phyloP scores from a whole-genome alignment of 2,797 vertebrate genomes.

The Chloroceryle amazona region DNA sequence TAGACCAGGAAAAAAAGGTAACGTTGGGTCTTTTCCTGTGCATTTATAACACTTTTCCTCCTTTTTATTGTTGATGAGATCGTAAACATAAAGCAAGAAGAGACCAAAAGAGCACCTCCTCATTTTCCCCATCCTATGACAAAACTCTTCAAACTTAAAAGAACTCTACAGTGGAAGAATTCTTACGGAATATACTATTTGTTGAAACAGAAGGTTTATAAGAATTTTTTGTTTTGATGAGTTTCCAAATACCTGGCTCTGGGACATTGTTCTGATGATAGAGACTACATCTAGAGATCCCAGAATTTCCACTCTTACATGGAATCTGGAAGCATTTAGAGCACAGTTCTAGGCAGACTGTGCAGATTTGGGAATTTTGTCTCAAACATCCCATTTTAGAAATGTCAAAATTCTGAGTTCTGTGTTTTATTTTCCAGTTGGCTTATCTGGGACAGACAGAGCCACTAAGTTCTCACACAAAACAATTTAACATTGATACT shows the following conservation, averaged over 20 bases:
- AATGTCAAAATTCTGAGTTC: not conserved
- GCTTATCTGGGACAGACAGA: not conserved
- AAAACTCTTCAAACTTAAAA: not conserved
- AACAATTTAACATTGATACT: not conserved
- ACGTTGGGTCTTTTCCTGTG: not conserved
- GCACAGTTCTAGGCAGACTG: not conserved
- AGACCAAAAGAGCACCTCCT: not conserved
- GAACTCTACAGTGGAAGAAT: not conserved
- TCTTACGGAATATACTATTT: not conserved
- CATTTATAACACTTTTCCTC: not conserved
- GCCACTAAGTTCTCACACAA: not conserved
- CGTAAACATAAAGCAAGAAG: not conserved
- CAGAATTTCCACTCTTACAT: not conserved
- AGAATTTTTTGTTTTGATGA: not conserved
- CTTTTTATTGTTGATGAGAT: not conserved
- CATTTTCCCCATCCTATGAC: not conserved
- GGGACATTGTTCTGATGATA: not conserved
- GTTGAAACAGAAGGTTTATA: accelerated
- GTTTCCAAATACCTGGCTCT: not conserved
- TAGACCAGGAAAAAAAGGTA: not conserved
- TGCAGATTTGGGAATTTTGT: not conserved
- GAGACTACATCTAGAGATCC: not conserved
- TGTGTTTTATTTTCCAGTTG: not conserved
- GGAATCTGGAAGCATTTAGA: not conserved
- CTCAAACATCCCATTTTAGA: not conserved